Evolutionary conservation across 2,797 vertebrate species (phyloP).

Genomic region (Dermochelys coriacea): DNA sequence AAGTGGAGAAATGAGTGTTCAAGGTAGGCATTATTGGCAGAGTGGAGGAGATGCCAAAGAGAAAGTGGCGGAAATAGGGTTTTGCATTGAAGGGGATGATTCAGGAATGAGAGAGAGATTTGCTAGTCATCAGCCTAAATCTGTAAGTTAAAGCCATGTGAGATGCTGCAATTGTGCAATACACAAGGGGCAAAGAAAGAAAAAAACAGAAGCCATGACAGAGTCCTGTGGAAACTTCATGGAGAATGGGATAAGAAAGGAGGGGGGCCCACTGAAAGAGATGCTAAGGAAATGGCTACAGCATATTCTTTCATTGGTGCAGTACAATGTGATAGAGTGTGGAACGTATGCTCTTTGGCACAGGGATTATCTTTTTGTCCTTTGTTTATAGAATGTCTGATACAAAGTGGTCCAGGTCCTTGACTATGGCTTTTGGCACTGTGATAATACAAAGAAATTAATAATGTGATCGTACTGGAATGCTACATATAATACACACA

Average conservation of each 20-base stretch:
- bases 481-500: accelerated
- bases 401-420: no score
- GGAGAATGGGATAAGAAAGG: constrained; percentile 47
- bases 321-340: not conserved
- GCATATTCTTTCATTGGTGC: constrained; percentile 10
- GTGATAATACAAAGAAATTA: not conserved
- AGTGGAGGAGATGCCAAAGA: constrained; percentile 32
- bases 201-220: constrained; percentile 40
- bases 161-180: constrained; percentile 69
- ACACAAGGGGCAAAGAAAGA: constrained; percentile 51
- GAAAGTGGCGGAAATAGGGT: constrained; percentile 64
- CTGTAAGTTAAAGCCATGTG: constrained; percentile 62
- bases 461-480: no score
- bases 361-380: constrained; percentile 15
- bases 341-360: not conserved
- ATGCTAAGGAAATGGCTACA: constrained; percentile 54
- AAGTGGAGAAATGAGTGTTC: not conserved
- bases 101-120: constrained; percentile 55
- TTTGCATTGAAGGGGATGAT: constrained; percentile 58
- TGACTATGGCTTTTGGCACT: constrained; percentile 13
- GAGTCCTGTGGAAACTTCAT: constrained; percentile 60
- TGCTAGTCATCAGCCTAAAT: constrained; percentile 20
- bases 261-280: constrained; percentile 60
- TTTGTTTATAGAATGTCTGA: not conserved
- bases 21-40: constrained; percentile 39